A percentile compares a stretch with the other conserved stretches of the same genome.
These are phyloP conservation scores for Virgularia gustaviana DNA, from an alignment of 92 coral and sea anemone species.

Conservation along the genomic window DNA sequence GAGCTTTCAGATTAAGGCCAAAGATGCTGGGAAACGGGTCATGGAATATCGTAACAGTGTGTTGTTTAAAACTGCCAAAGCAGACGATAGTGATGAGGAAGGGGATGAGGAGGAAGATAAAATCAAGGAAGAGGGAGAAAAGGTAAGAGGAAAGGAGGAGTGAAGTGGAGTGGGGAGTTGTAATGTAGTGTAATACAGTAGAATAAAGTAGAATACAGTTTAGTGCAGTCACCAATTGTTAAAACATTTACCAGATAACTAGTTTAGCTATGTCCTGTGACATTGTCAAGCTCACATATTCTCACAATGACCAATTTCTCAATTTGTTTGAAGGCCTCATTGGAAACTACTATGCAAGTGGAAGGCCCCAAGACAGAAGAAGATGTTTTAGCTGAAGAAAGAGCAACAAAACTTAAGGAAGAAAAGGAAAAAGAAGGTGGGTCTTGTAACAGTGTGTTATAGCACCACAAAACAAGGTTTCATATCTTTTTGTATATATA, in stretches of 20 bases:
- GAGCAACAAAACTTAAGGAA: slow-evolving; percentile 28
- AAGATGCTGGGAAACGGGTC: slow-evolving; percentile 72
- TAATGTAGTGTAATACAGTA: neutral
- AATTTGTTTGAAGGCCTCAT: no score
- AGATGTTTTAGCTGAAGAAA: slow-evolving; percentile 28
- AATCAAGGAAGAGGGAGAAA: slow-evolving; percentile 29
- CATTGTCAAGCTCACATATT: no score
- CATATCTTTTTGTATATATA: neutral
- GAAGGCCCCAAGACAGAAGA: slow-evolving; percentile 32
- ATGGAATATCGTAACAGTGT: slow-evolving; percentile 89
- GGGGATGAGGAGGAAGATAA: slow-evolving; percentile 58
- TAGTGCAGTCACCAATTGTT: no score
- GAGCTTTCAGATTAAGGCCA: slow-evolving; percentile 87
- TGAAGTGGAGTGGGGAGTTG: neutral
- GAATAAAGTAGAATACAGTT: neutral
- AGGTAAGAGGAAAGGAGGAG: slow-evolving; percentile 27
- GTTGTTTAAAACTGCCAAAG: slow-evolving; percentile 81
- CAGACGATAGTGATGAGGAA: slow-evolving; percentile 85
- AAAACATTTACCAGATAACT: no score
- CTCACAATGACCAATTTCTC: no score
- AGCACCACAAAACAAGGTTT: neutral
- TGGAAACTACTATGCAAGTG: no score
- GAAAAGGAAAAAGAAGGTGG: slow-evolving; percentile 35
- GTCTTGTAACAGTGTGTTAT: neutral
- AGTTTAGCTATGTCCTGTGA: no score